These are phyloP conservation scores for Beaufortia kweichowensis DNA, from an alignment of 2,113 vertebrate genomes.

Conservation along the genomic window DNA sequence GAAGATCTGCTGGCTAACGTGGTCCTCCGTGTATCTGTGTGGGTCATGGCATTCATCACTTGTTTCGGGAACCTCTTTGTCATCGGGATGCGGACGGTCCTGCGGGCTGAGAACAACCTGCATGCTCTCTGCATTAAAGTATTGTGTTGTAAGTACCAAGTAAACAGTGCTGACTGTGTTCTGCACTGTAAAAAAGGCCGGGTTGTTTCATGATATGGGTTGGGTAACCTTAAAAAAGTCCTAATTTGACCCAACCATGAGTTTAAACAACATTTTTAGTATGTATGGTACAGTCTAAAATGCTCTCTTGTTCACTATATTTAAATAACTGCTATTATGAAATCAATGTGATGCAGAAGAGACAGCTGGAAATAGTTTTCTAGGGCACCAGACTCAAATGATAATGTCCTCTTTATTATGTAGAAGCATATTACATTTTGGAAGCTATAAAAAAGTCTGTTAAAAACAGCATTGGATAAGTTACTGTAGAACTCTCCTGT, in stretches of 20 bases:
- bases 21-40: constrained; percentile 81
- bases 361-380: constrained; percentile 11
- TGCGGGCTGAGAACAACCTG: constrained; percentile 81
- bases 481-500: neutral
- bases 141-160: constrained; percentile 78
- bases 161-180: neutral
- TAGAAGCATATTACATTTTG: neutral
- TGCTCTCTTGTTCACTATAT: neutral
- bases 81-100: constrained; percentile 82
- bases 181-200: no score
- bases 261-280: neutral
- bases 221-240: no score
- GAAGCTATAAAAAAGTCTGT: neutral
- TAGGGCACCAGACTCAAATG: constrained; percentile 15
- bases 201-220: no score
- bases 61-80: constrained; percentile 86
- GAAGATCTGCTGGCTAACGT: constrained; percentile 83
- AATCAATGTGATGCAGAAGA: constrained; percentile 5
- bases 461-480: neutral
- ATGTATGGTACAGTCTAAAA: no score
- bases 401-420: neutral
- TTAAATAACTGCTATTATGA: neutral
- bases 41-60: constrained; percentile 84
- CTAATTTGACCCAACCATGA: no score
- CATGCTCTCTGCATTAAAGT: constrained; percentile 84